Evolutionary conservation across 2,888 invertebrate species (phyloP), one percentile per base, ranked within the genome.

Genomic region (Antitype chi): DNA sequence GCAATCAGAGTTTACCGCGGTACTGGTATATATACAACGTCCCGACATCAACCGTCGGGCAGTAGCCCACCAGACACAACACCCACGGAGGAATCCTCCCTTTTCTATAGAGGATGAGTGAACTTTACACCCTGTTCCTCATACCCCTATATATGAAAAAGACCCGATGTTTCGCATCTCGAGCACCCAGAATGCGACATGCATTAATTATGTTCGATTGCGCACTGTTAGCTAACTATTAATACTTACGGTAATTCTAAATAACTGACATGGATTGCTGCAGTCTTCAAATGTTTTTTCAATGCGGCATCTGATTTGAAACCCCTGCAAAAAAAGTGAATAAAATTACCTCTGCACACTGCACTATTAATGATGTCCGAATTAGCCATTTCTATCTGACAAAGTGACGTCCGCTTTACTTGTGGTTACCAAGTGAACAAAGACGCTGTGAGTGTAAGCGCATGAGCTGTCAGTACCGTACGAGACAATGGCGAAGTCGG

Each of bases 281-380:
- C 89, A 0, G 93, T 93, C 72, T 93, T 95, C 47, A 95, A 85
- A 80, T 96, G 96, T 28, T 92, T 92, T 53, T 94, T 94, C 64
- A 96, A 84, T 6, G 91, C 92, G 0, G 89, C 84, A 25, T 93
- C 92, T 0, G 95, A 91, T 82, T 96, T 96, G 85, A 95, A 96
- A 70, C 92, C 92, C 80, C 96, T 96, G 92, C 8, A 92, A 59
- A 59, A 59, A 67, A 59, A 55, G 6, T 3, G 1, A 59, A 32
- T n/a, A 11, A 17, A n/a, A 68, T 68, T 57, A 68, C 11, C 11
- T 4, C 17, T 17, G 32, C 25, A 64, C 25, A 25, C 20, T 43
- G 11, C 25, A 25, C 7, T 47, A 28, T 28, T 25, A 25, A 20
- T 20, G 25, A 7, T 25, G 7, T 20, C 25, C 11, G 20, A 25